Conservation (phyloP, 2,888 invertebrate species). For the Thymelicus acteon region DNA sequence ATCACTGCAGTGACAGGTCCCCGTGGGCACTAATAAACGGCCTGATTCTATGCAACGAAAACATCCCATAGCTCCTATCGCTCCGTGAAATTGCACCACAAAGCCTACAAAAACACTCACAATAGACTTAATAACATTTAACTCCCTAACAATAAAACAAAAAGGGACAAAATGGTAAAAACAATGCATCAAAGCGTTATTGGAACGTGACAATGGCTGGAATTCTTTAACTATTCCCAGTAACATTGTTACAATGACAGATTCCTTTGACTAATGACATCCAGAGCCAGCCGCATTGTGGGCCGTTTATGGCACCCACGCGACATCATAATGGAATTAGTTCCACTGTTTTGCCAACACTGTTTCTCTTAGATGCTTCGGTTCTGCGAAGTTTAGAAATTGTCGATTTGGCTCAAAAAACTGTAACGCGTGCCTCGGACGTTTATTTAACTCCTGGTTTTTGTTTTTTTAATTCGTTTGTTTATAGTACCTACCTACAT, state of each 20-base stretch:
- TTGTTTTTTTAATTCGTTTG: neutral
- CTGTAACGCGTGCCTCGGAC: slow-evolving; percentile 68
- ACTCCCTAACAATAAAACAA: slow-evolving; percentile 81
- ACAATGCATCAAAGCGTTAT: slow-evolving; percentile 68
- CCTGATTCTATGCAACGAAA: slow-evolving; percentile 70
- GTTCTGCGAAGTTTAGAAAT: slow-evolving; percentile 75
- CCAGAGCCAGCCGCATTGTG: slow-evolving; percentile 74
- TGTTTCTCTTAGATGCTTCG: slow-evolving; percentile 53
- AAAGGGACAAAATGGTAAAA: slow-evolving; percentile 67
- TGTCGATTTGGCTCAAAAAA: slow-evolving; percentile 65
- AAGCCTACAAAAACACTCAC: slow-evolving; percentile 61
- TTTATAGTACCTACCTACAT: neutral
- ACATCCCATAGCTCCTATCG: slow-evolving; percentile 59
- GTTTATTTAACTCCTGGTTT: slow-evolving; percentile 24
- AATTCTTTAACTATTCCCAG: slow-evolving; percentile 67
- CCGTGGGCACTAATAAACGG: slow-evolving; percentile 77
- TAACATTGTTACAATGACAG: slow-evolving; percentile 64
- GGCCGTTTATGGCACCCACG: slow-evolving; percentile 80
- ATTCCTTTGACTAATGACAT: slow-evolving; percentile 73
- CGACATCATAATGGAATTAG: slow-evolving; percentile 81
- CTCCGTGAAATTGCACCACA: slow-evolving; percentile 67
- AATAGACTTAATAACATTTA: slow-evolving; percentile 79
- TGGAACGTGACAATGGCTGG: slow-evolving; percentile 56
- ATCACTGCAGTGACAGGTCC: slow-evolving; percentile 64
- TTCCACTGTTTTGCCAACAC: slow-evolving; percentile 82